Percentiles rank a stretch among this genome's conserved stretches.
Conservation (phyloP, 2,888 invertebrate genomes). For the Brachynemurus nebulosus region DNA sequence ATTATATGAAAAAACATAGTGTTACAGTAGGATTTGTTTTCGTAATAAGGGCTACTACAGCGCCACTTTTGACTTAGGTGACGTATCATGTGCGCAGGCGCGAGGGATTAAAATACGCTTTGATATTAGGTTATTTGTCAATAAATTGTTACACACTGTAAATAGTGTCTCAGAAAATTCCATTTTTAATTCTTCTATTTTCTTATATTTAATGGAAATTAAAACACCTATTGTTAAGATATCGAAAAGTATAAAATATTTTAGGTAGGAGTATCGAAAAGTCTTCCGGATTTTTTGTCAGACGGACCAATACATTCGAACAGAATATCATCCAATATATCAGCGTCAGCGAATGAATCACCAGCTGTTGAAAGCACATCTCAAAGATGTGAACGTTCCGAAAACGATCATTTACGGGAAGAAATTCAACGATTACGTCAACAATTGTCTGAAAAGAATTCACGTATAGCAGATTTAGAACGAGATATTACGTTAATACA, state of each 20-base stretch:
- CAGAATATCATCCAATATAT: constrained; percentile 25
- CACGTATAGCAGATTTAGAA: constrained; percentile 38
- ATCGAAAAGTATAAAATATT: neutral
- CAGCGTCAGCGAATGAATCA: constrained; percentile 17
- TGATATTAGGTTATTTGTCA: too few species aligned
- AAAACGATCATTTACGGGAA: constrained; percentile 36
- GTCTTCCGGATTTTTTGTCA: constrained; percentile 55
- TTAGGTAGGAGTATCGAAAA: constrained; percentile 36
- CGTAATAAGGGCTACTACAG: too few species aligned
- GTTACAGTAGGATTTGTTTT: too few species aligned
- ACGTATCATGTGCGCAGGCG: too few species aligned
- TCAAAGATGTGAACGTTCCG: constrained; percentile 22
- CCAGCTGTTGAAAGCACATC: neutral
- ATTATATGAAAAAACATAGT: too few species aligned
- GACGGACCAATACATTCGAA: constrained; percentile 45
- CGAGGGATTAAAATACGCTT: too few species aligned
- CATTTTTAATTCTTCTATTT: too few species aligned
- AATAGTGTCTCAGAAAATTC: too few species aligned
- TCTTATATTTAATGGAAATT: too few species aligned
- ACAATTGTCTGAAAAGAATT: constrained; percentile 38
- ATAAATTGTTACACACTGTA: too few species aligned
- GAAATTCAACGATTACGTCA: constrained; percentile 40
- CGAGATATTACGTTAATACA: constrained; percentile 37
- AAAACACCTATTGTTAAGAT: too few species aligned
- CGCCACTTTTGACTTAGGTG: too few species aligned